A percentile compares a stretch with the other conserved stretches of the same genome.
phyloP scores from a whole-genome alignment of 2,888 invertebrate genomes.

The Lochmaea crataegi region DNA sequence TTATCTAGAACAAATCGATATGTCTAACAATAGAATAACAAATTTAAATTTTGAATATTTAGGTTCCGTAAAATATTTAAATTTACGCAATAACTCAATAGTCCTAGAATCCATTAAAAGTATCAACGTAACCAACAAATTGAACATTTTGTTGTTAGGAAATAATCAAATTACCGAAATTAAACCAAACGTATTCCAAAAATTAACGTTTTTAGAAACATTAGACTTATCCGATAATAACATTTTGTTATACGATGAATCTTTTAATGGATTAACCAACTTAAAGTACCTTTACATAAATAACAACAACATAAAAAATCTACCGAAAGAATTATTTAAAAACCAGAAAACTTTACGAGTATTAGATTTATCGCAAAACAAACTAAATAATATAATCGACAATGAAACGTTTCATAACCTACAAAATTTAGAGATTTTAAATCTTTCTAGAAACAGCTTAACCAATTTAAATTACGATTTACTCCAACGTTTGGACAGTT shows the following conservation, averaged over 20 bases:
- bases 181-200: constrained; percentile 39
- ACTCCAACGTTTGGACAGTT: constrained; percentile 53
- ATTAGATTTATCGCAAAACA: constrained; percentile 58
- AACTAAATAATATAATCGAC: constrained; percentile 42
- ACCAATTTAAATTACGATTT: constrained; percentile 53
- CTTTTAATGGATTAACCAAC: constrained; percentile 48
- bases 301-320: constrained; percentile 51
- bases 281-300: constrained; percentile 51
- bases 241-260: constrained; percentile 44
- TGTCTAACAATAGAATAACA: constrained; percentile 50
- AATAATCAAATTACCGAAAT: constrained; percentile 50
- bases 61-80: constrained; percentile 49
- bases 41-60: constrained; percentile 46
- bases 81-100: constrained; percentile 53
- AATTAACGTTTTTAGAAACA: constrained; percentile 42
- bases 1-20: constrained; percentile 47
- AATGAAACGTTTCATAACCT: constrained; percentile 50
- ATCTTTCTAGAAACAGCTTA: constrained; percentile 58
- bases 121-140: constrained; percentile 39
- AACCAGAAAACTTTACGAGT: constrained; percentile 50
- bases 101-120: constrained; percentile 37
- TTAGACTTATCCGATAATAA: constrained; percentile 54
- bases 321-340: constrained; percentile 52
- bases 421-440: constrained; percentile 54
- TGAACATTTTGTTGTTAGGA: constrained; percentile 47